phyloP scores from a whole-genome alignment of 1,140 invertebrate genomes.

The Listronotus oregonensis region DNA sequence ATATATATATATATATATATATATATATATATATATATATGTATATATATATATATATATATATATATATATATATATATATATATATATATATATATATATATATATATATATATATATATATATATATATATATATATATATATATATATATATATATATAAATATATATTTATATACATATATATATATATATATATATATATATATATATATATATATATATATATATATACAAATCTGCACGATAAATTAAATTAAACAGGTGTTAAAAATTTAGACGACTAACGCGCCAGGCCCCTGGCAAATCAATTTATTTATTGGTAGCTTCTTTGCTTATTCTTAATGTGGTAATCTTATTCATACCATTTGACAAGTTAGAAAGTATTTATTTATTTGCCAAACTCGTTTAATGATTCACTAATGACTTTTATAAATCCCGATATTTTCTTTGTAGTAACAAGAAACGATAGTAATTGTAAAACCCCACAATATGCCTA shows the following conservation, averaged over 20 bases:
- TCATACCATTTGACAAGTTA: no score
- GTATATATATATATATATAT: conserved; percentile 13
- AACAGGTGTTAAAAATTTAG: no score
- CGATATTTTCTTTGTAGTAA: no score
- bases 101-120: conserved; percentile 14
- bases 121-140: conserved; percentile 14
- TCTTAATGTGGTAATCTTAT: no score
- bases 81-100: conserved; percentile 14
- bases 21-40: conserved; percentile 1
- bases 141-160: conserved; percentile 14
- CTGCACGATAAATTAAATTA: no score
- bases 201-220: conserved; percentile 14
- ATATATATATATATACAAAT: conserved; percentile 2
- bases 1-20: background rate
- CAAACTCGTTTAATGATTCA: conserved; percentile 9
- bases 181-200: conserved; percentile 14
- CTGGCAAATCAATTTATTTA: no score
- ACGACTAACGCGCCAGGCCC: no score
- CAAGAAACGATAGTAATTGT: background rate
- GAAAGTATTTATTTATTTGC: no score
- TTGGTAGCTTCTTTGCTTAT: no score
- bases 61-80: conserved; percentile 14
- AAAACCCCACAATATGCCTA: conserved; percentile 8
- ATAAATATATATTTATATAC: conserved; percentile 9
- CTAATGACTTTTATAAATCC: background rate